Evolutionary conservation across 2,888 invertebrate species (phyloP), one percentile per base, ranked within the genome.

Genomic region (Acanthoscelides obtectus): DNA sequence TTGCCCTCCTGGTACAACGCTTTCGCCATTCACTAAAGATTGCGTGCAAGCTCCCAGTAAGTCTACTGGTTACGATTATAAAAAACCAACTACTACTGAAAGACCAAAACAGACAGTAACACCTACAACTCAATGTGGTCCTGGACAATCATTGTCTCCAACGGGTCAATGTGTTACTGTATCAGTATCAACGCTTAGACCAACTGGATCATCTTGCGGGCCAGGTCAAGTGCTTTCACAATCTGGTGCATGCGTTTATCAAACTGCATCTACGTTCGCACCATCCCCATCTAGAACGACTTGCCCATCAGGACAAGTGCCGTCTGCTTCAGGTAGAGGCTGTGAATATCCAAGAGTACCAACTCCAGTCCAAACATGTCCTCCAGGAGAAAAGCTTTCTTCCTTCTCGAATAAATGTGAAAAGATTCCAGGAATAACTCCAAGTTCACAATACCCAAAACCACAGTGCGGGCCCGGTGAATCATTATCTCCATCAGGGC

Each of bases 121-220:
- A 20, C 22, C 68, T 22, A 68, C 17, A 22, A 63, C 71, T 20
- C 19, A 22, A n/a, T 73, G 73, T 25, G 45, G 63, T 20, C 72
- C 72, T 20, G 71, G 71, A 20, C 71, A 71, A 66, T n/a, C 21
- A 3, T 64, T 71, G 22, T 73, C 70, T 27, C 72, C 76, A 21
- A 73, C 77, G 65, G 70, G 77, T 20, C 66, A 71, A 22, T 68
- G 68, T 22, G 72, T 72, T 2, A 71, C 70, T 20, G 70, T 72
- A 22, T 70, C 70, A 20, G 74, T 74, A 25, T 70, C 45, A 12
- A 45, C 69, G 20, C 77, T 75, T 64, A 67, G 68, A 66, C 75
- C 73, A 70, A 73, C 76, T 75, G 76, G 74, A 74, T 76, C 27
- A 67, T 69, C 72, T 45, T 68, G 71, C 66, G 69, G 65, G 22